phyloP scores from a whole-genome alignment of 2,888 invertebrate genomes.

The Diachrysia chrysitis region DNA sequence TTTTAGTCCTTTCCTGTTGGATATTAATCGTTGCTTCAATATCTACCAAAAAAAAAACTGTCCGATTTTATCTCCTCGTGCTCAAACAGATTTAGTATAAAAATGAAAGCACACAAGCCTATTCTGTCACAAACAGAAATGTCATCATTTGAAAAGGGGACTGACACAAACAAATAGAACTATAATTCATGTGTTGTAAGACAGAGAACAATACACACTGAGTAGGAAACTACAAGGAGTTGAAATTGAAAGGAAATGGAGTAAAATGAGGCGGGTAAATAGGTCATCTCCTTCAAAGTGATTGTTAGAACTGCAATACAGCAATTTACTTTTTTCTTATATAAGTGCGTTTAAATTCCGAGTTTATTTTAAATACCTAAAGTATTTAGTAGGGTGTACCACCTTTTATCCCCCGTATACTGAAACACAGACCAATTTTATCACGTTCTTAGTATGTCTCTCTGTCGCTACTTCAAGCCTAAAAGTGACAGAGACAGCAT shows the following conservation, averaged over 20 bases:
- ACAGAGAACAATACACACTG: constrained; percentile 26
- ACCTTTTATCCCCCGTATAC: too few relatives aligned
- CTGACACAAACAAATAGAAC: constrained; percentile 42
- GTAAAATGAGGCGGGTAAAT: constrained; percentile 34
- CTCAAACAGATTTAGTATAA: constrained; percentile 22
- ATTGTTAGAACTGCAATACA: too few relatives aligned
- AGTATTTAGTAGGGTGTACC: too few relatives aligned
- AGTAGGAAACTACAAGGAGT: constrained; percentile 24
- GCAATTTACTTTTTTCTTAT: neutral
- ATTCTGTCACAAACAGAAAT: constrained; percentile 35
- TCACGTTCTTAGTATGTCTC: too few relatives aligned
- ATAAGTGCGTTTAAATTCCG: too few relatives aligned
- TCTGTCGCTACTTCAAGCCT: too few relatives aligned
- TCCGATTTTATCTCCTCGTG: constrained; percentile 19
- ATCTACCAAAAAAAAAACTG: too few relatives aligned
- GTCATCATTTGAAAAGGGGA: constrained; percentile 33
- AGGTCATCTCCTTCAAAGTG: constrained; percentile 17
- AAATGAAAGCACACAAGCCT: constrained; percentile 23
- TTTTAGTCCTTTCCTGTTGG: too few relatives aligned
- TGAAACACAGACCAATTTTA: too few relatives aligned
- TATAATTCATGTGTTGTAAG: constrained; percentile 23
- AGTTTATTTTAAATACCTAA: too few relatives aligned
- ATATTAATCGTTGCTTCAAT: too few relatives aligned
- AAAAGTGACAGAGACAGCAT: too few relatives aligned
- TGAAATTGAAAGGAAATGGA: constrained; percentile 29